Conservation (phyloP, 2,113 vertebrate genomes). For the Corydoras maculifer region DNA sequence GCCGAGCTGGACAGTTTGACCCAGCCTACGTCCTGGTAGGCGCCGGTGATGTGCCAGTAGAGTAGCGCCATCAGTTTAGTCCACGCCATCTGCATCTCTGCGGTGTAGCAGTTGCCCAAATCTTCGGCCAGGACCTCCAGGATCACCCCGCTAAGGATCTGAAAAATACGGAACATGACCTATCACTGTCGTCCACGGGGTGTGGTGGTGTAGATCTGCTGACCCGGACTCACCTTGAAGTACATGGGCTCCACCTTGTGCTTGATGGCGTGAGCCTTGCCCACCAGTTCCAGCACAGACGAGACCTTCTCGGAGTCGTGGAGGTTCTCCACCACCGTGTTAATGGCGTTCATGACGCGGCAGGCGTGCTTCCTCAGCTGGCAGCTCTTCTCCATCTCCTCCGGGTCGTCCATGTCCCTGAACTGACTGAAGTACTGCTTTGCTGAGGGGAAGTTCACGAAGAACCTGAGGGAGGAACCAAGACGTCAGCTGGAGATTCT, state of each 20-base stretch:
- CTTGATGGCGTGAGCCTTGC: slow-evolving; percentile 89
- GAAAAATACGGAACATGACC: slow-evolving; percentile 20
- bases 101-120: slow-evolving; percentile 79
- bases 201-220: no score
- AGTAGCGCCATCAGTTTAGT: slow-evolving; percentile 82
- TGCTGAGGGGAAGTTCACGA: slow-evolving; percentile 90
- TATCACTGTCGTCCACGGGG: no score
- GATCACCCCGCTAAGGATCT: slow-evolving; percentile 87
- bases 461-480: slow-evolving; percentile 72
- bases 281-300: slow-evolving; percentile 81
- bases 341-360: slow-evolving; percentile 76
- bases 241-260: slow-evolving; percentile 96
- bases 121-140: slow-evolving; percentile 87
- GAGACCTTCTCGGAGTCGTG: slow-evolving; percentile 86
- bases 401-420: slow-evolving; percentile 67
- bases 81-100: slow-evolving; percentile 84
- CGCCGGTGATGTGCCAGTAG: slow-evolving; percentile 84
- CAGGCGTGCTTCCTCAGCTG: slow-evolving; percentile 83
- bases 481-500: not conserved
- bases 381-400: slow-evolving; percentile 68
- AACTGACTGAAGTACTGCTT: slow-evolving; percentile 99
- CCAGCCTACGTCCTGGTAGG: slow-evolving; percentile 95
- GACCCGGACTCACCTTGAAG: slow-evolving; percentile 76
- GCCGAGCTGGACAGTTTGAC: slow-evolving; percentile 85
- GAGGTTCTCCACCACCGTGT: slow-evolving; percentile 86